Conservation (phyloP, 2,113 vertebrate species). For the Carassius gibelio region DNA sequence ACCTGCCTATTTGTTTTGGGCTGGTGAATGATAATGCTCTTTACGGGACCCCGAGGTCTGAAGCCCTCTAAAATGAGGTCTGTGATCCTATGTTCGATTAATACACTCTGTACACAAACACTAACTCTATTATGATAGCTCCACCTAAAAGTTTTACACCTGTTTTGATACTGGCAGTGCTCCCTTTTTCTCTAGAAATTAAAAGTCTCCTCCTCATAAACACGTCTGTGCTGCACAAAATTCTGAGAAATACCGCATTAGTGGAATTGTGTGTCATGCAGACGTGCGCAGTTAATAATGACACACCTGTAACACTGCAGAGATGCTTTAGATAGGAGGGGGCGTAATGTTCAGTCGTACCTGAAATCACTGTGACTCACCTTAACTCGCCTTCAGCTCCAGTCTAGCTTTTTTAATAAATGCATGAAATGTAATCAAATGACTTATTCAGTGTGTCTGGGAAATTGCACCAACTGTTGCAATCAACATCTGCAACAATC, state of each 20-base stretch:
- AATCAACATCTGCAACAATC: background rate
- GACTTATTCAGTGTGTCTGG: background rate
- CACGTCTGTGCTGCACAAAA: background rate
- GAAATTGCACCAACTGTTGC: background rate
- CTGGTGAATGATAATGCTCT: too few relatives aligned
- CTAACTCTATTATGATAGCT: background rate
- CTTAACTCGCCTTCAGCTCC: background rate
- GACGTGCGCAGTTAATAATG: constrained; percentile 36
- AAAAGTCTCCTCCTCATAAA: constrained; percentile 50
- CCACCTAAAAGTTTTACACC: constrained; percentile 63
- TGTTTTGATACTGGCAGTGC: constrained; percentile 72
- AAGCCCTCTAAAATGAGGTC: constrained; percentile 57
- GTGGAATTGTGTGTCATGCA: constrained; percentile 23
- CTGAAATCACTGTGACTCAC: background rate
- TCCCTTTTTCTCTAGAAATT: constrained; percentile 57
- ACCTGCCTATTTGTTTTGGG: constrained; percentile 22
- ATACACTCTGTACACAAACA: background rate
- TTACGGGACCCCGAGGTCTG: constrained; percentile 53
- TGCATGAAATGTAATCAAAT: background rate
- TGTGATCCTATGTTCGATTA: constrained; percentile 56
- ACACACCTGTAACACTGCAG: background rate
- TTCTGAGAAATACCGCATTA: background rate
- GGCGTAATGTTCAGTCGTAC: background rate
- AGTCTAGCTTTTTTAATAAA: background rate
- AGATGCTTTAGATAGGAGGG: background rate